phyloP scores from a whole-genome alignment of 1,140 invertebrate genomes.

The Radopholus similis region DNA sequence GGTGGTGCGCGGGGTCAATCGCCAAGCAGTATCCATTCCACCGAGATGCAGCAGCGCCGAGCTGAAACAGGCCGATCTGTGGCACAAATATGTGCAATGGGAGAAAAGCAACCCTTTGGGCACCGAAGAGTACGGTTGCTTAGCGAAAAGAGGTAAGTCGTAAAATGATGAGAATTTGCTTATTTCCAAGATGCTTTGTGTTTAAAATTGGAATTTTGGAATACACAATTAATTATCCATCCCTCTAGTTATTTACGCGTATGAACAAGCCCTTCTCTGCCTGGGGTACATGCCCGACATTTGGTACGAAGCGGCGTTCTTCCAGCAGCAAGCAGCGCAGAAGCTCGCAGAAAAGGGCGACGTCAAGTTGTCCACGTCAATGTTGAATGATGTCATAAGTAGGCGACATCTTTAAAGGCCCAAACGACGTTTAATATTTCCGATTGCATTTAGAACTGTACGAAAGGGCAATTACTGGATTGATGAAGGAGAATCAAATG shows the following conservation, averaged over 20 bases:
- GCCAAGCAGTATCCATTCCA: conserved; percentile 80
- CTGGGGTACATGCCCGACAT: conserved; percentile 94
- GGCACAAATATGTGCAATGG: conserved; percentile 98
- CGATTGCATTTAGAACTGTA: conserved; percentile 75
- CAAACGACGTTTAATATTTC: conserved; percentile 6
- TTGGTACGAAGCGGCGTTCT: conserved; percentile 96
- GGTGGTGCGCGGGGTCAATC: conserved; percentile 85
- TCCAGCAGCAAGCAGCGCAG: conserved; percentile 86
- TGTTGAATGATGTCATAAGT: conserved; percentile 34
- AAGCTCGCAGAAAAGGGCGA: conserved; percentile 85
- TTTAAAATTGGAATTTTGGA: background rate
- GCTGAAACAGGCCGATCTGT: conserved; percentile 84
- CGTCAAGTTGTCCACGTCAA: conserved; percentile 31
- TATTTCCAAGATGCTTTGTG: background rate
- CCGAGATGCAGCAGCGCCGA: conserved; percentile 74
- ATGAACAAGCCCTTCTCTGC: conserved; percentile 92
- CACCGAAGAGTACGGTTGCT: conserved; percentile 85
- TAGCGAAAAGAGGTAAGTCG: conserved; percentile 74
- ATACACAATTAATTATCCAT: background rate
- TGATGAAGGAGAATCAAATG: conserved; percentile 84
- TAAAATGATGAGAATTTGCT: background rate
- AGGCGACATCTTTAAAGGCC: conserved; percentile 2
- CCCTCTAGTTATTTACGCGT: conserved; percentile 85
- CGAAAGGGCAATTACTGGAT: conserved; percentile 76
- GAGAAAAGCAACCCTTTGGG: conserved; percentile 91